Conservation (phyloP, 2,797 vertebrate species). For the Malurus leucopterus region DNA sequence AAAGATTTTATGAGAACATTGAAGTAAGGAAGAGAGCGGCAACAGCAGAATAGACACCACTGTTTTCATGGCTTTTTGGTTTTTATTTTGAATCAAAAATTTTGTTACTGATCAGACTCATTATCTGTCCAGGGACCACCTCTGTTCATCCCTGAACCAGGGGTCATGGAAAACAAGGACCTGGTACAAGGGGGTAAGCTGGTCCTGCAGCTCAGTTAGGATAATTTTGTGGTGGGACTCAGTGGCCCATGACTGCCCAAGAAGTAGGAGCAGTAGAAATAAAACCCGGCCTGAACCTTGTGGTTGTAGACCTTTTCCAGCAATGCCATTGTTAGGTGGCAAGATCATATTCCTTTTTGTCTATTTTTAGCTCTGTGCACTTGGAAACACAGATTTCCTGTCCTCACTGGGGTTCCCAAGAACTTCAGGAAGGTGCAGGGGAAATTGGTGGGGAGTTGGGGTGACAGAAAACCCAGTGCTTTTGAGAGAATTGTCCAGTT, state of each 20-base stretch:
- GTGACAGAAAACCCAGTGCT: neutral
- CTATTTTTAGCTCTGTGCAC: neutral
- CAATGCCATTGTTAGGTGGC: neutral
- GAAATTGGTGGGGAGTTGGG: neutral
- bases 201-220: neutral
- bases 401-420: neutral
- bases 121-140: neutral
- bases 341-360: neutral
- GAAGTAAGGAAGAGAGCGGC: neutral
- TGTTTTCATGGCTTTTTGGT: neutral
- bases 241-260: neutral
- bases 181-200: rapidly evolving
- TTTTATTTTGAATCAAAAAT: neutral
- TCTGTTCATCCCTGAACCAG: neutral
- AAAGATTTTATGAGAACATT: neutral
- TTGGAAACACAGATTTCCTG: neutral
- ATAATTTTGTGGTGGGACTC: neutral
- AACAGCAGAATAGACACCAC: neutral
- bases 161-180: neutral
- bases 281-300: neutral
- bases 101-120: neutral
- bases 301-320: neutral
- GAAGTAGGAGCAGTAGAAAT: neutral
- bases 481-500: neutral
- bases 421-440: neutral